Percentiles rank a stretch among this genome's conserved stretches.
phyloP scores from a whole-genome alignment of 1,140 invertebrate genomes.

The Hycleus phaleratus region DNA sequence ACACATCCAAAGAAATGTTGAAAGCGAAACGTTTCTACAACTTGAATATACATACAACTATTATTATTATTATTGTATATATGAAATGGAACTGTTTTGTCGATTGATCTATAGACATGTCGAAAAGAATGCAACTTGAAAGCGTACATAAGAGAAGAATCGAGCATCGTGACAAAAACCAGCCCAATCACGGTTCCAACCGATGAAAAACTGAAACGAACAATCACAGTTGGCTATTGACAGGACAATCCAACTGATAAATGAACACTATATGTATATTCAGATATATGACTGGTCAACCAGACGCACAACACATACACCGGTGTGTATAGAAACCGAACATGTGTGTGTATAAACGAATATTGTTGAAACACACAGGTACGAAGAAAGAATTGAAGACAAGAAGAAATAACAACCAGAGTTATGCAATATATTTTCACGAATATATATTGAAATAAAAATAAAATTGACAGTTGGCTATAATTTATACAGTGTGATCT shows the following conservation, averaged over 20 bases:
- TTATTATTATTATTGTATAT: too few relatives aligned
- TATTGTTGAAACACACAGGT: too few relatives aligned
- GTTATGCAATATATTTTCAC: too few relatives aligned
- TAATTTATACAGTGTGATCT: too few relatives aligned
- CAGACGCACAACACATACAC: slow-evolving; percentile 5
- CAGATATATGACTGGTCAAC: slow-evolving; percentile 18
- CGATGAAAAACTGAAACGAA: slow-evolving; percentile 11
- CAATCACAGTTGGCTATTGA: slow-evolving; percentile 19
- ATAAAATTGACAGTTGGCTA: too few relatives aligned
- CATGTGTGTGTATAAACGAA: too few relatives aligned
- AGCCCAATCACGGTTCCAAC: slow-evolving; percentile 20
- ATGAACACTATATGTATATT: slow-evolving; percentile 15
- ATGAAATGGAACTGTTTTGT: neutral
- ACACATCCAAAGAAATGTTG: too few relatives aligned
- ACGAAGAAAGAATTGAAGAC: too few relatives aligned
- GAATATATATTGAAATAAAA: too few relatives aligned
- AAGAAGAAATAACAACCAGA: too few relatives aligned
- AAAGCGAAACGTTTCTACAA: too few relatives aligned
- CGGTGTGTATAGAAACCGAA: neutral
- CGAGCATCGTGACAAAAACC: slow-evolving; percentile 26
- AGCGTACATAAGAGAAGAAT: slow-evolving; percentile 16
- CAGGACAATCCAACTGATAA: slow-evolving; percentile 27
- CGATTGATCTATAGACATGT: slow-evolving; percentile 23
- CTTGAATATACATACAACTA: too few relatives aligned
- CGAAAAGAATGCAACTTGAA: slow-evolving; percentile 18